Conservation (phyloP, 2,113 vertebrate genomes). For the Aspidoscelis tigris region DNA sequence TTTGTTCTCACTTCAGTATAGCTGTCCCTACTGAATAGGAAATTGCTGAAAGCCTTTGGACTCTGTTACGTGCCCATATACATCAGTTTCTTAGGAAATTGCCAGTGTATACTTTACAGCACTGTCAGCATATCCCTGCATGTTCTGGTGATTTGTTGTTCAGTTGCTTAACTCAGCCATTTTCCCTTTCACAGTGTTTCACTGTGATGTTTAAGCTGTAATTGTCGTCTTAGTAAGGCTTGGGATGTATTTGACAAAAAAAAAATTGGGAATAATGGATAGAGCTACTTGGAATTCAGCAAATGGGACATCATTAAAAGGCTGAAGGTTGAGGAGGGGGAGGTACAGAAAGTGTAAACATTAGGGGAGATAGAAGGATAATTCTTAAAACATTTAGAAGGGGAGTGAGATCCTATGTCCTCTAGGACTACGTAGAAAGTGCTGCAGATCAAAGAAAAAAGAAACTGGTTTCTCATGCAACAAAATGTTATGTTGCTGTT, state of each 20-base stretch:
- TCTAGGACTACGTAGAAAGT: too few relatives aligned
- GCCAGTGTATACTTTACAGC: background rate
- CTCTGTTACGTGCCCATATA: background rate
- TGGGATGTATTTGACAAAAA: background rate
- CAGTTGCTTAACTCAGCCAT: conserved; percentile 25
- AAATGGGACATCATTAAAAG: background rate
- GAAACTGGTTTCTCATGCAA: too few relatives aligned
- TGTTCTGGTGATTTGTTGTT: background rate
- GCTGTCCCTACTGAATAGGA: background rate
- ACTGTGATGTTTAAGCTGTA: background rate
- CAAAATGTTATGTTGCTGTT: too few relatives aligned
- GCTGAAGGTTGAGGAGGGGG: background rate
- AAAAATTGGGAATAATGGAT: background rate
- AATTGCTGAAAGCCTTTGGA: background rate
- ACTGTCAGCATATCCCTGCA: conserved; percentile 1
- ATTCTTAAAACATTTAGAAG: background rate
- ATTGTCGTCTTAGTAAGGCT: background rate
- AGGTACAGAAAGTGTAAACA: background rate
- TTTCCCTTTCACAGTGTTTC: conserved; percentile 19
- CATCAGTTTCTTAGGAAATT: conserved; percentile 10
- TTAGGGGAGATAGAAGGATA: background rate
- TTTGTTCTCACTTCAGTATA: background rate
- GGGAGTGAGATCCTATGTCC: background rate
- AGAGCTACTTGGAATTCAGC: background rate
- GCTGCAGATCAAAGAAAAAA: too few relatives aligned